Evolutionary conservation across 1,140 invertebrate species (phyloP), one percentile per base, ranked within the genome.

Genomic region (Scaptodrosophila lebanonensis): DNA sequence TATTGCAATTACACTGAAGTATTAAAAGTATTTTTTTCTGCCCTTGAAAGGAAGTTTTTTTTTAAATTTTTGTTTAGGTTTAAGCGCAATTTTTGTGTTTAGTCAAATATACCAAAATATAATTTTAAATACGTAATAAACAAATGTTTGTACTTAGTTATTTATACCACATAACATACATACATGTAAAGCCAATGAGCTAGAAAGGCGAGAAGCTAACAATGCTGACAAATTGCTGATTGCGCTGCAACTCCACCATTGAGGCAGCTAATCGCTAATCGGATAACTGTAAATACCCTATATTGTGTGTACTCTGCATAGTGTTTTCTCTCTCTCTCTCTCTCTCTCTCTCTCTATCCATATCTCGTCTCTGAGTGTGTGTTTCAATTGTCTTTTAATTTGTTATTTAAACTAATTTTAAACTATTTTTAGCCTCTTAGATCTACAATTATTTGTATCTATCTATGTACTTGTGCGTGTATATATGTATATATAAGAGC

Each of bases 11-110:
- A n/a, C n/a, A n/a, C 50, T 44, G 25, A 63, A 77, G 72, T 77
- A 77, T 77, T 77, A 77, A 33, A 79, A 72, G 67, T 77, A 72
- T 73, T 68, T 72, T 53, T 49, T 49, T 16, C 27, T 43, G 12
- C 13, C 13, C 6, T 43, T 43, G 25, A 33, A 39, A 8, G 33
- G 38, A 33, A 39, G 18, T 36, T 32, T 42, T 35, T 29, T 53
- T 53, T 64, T 64, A 61, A 61, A 45, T 42, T 52, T 43, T 64
- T 56, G 17, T 9, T 72, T 63, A 22, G 44, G 8, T 17, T 25
- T 67, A 64, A 59, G 52, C 17, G 22, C 47, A 16, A 18, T 7
- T 40, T 32, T 39, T 49, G 49, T 60, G 57, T 53, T n/a, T 49
- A 49, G 45, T 57, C 49, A 7, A 42, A 61, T 72, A 50, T 72